Conservation (phyloP, 2,797 vertebrate genomes). For the Peromyscus nudipes region DNA sequence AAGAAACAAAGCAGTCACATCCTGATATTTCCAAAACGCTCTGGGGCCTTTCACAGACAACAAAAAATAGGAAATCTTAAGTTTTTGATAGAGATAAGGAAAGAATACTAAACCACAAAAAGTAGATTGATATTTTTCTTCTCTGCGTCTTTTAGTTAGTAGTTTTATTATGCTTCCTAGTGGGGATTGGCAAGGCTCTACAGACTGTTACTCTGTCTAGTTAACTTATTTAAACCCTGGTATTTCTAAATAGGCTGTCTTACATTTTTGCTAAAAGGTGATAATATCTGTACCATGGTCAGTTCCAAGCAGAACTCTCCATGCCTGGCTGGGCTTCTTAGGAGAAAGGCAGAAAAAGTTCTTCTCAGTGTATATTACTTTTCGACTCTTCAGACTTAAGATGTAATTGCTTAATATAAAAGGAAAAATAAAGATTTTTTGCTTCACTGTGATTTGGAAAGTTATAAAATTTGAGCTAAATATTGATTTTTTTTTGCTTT, state of each 20-base stretch:
- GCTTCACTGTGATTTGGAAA: conserved; percentile 69
- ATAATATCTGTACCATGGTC: not conserved
- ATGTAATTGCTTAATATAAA: conserved; percentile 74
- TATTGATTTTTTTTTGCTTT: conserved; percentile 73
- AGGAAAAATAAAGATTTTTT: conserved; percentile 71
- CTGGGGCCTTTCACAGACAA: conserved; percentile 16
- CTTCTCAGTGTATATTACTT: conserved; percentile 36
- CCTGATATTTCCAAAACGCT: conserved; percentile 31
- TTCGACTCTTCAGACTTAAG: conserved; percentile 60
- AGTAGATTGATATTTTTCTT: conserved; percentile 13
- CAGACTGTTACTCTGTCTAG: conserved; percentile 20
- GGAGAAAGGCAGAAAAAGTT: conserved; percentile 19
- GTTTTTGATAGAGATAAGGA: not conserved
- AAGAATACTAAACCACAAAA: conserved; percentile 39
- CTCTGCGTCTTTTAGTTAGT: conserved; percentile 17
- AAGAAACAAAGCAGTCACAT: conserved; percentile 54
- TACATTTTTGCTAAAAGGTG: conserved; percentile 42
- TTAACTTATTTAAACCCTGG: conserved; percentile 31
- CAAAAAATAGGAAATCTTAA: conserved; percentile 45
- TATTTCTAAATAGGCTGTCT: conserved; percentile 46
- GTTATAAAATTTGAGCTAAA: conserved; percentile 76
- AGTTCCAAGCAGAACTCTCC: conserved; percentile 31
- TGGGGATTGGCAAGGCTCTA: not conserved
- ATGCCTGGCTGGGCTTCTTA: conserved; percentile 15
- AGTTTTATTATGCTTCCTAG: not conserved